These are phyloP conservation scores for Drosophila affinis DNA, from an alignment of 2,888 invertebrate species.

Conservation along the genomic window DNA sequence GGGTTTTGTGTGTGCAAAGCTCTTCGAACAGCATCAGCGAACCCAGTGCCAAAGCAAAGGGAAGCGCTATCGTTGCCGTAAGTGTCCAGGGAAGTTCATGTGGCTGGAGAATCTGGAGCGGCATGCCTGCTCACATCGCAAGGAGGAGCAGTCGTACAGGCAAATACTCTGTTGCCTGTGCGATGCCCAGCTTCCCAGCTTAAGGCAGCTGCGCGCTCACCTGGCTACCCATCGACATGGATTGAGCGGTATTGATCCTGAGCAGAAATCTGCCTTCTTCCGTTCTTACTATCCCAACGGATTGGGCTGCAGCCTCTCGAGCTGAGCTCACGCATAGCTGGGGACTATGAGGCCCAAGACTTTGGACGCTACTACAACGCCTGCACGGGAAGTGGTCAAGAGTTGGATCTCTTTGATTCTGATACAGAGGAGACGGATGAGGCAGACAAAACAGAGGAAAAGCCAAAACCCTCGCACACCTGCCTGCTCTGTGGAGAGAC, in stretches of 20 bases:
- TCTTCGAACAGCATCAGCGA: conserved; percentile 85
- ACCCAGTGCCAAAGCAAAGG: conserved; percentile 80
- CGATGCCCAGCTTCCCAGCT: conserved; percentile 48
- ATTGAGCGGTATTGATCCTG: conserved; percentile 59
- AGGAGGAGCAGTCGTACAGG: not conserved
- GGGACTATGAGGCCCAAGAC: conserved; percentile 63
- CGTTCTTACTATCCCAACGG: conserved; percentile 44
- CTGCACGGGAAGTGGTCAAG: conserved; percentile 76
- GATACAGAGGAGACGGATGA: conserved; percentile 53
- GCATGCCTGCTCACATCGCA: conserved; percentile 73
- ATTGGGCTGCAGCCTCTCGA: conserved; percentile 37
- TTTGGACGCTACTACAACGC: conserved; percentile 79
- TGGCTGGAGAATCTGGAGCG: conserved; percentile 80
- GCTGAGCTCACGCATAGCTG: conserved; percentile 53
- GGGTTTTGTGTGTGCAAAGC: conserved; percentile 84
- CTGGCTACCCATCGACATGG: conserved; percentile 70
- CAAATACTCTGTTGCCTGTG: conserved; percentile 70
- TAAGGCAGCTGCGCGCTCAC: conserved; percentile 67
- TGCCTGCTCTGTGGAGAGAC: conserved; percentile 75
- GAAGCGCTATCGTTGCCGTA: conserved; percentile 73
- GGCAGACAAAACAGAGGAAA: conserved; percentile 5
- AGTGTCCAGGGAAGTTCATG: conserved; percentile 81
- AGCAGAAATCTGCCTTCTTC: conserved; percentile 58
- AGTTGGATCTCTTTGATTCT: conserved; percentile 81
- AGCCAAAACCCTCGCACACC: conserved; percentile 40